Evolutionary conservation across 2,797 vertebrate species (phyloP).

Genomic region (Rhadinocentrus ornatus): DNA sequence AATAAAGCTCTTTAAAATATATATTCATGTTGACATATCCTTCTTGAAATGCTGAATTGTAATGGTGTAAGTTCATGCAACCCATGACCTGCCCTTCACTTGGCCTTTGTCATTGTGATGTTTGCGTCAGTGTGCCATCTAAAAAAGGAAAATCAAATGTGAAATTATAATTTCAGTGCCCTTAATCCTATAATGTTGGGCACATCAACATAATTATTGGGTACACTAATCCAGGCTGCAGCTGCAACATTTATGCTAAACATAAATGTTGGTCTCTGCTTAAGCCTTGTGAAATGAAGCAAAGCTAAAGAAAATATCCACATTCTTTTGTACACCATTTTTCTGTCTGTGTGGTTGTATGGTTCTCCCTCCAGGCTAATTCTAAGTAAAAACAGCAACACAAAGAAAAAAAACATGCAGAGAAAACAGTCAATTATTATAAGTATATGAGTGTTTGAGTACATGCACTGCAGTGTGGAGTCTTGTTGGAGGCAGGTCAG

Average conservation of each 20-base stretch:
- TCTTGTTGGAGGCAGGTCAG: constrained; percentile 45
- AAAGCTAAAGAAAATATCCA: constrained; percentile 6
- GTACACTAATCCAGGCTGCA: constrained; percentile 31
- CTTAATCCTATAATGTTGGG: constrained; percentile 27
- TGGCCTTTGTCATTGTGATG: constrained; percentile 28
- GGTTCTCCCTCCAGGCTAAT: constrained; percentile 6
- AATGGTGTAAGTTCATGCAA: constrained; percentile 7
- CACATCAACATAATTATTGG: constrained; percentile 45
- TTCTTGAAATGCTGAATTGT: not conserved
- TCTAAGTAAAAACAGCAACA: constrained; percentile 10
- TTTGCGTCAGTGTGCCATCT: constrained; percentile 20
- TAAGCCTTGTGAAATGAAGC: not conserved
- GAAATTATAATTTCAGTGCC: constrained; percentile 24
- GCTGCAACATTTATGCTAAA: not conserved
- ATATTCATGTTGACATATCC: not conserved
- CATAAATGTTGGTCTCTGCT: not conserved
- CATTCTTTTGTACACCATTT: not conserved
- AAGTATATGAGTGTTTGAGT: constrained; percentile 44
- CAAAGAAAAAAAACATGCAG: not conserved
- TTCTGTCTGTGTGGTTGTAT: not conserved
- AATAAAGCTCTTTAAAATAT: constrained; percentile 16
- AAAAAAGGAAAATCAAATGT: constrained; percentile 27
- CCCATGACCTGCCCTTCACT: constrained; percentile 26
- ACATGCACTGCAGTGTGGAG: constrained; percentile 20
- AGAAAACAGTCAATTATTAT: not conserved